Evolutionary conservation across 2,797 vertebrate genomes (phyloP).

Genomic region (Labeo calbasu): DNA sequence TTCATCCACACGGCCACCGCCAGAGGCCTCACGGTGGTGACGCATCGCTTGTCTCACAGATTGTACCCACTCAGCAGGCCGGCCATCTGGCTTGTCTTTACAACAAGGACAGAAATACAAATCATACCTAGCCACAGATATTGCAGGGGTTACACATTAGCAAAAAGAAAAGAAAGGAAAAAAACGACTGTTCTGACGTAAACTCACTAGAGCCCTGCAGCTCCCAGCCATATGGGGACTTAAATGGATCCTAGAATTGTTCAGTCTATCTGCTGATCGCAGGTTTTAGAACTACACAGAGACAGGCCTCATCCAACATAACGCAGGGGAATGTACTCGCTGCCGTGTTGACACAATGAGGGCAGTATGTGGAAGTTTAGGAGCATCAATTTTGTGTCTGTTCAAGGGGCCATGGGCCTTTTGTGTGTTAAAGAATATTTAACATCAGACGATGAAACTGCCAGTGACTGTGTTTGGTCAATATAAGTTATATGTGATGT

Average conservation of each 20-base stretch:
- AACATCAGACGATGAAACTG: neutral
- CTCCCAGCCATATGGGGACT: constrained; percentile 30
- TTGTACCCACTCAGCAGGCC: constrained; percentile 74
- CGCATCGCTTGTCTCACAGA: constrained; percentile 72
- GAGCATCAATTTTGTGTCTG: constrained; percentile 17
- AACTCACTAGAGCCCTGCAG: constrained; percentile 19
- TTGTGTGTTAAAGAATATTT: constrained; percentile 11
- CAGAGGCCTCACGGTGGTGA: constrained; percentile 66
- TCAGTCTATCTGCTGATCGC: constrained; percentile 27
- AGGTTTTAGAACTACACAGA: constrained; percentile 26
- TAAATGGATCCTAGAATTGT: constrained; percentile 18
- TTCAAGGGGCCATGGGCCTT: neutral
- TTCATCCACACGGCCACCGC: constrained; percentile 48
- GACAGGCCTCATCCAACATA: constrained; percentile 28
- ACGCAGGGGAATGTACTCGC: constrained; percentile 8
- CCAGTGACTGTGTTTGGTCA: neutral
- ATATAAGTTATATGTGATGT: neutral
- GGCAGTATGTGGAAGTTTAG: constrained; percentile 31
- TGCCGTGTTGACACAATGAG: constrained; percentile 43
- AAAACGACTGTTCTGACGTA: neutral
- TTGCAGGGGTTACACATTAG: constrained; percentile 71
- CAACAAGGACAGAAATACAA: constrained; percentile 68
- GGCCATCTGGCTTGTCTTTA: constrained; percentile 77
- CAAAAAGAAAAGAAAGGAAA: neutral
- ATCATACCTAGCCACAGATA: constrained; percentile 73